Percentiles rank a stretch among this genome's conserved stretches.
Conservation (phyloP, 2,797 vertebrate species). For the Sphenopsis melanotis region DNA sequence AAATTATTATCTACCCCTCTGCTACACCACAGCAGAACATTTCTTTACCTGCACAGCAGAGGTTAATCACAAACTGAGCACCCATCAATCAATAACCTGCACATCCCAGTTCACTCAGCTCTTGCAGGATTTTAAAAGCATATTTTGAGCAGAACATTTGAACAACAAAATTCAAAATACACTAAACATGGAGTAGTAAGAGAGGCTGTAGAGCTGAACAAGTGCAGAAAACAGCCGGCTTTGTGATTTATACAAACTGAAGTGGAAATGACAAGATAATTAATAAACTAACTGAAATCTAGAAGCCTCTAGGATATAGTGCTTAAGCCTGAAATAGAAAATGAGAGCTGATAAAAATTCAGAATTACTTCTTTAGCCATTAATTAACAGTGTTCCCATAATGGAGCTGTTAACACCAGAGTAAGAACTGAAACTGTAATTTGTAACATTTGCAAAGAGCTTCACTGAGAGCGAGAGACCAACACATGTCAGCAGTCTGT, state of each 20-base stretch:
- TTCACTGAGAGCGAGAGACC: background rate
- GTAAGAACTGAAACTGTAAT: background rate
- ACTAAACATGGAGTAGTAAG: background rate
- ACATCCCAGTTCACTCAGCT: background rate
- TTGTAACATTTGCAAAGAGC: background rate
- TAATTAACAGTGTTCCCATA: constrained; percentile 13
- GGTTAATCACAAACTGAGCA: background rate
- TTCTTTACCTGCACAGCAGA: background rate
- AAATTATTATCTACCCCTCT: background rate
- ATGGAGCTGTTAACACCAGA: background rate
- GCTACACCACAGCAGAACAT: background rate
- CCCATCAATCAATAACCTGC: background rate
- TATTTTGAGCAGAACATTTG: background rate
- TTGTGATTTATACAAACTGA: background rate
- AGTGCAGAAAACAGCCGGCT: background rate
- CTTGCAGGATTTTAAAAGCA: background rate
- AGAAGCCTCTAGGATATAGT: background rate
- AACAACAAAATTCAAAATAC: background rate
- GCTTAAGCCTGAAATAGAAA: constrained; percentile 10
- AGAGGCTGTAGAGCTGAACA: background rate
- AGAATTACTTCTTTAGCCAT: background rate
- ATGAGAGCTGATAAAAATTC: constrained; percentile 19
- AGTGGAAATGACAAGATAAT: constrained; percentile 15
- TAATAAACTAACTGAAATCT: constrained; percentile 4
- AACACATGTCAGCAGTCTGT: background rate